Evolutionary conservation across 1,140 invertebrate genomes (phyloP).

Genomic region (Dermatophagoides farinae): DNA sequence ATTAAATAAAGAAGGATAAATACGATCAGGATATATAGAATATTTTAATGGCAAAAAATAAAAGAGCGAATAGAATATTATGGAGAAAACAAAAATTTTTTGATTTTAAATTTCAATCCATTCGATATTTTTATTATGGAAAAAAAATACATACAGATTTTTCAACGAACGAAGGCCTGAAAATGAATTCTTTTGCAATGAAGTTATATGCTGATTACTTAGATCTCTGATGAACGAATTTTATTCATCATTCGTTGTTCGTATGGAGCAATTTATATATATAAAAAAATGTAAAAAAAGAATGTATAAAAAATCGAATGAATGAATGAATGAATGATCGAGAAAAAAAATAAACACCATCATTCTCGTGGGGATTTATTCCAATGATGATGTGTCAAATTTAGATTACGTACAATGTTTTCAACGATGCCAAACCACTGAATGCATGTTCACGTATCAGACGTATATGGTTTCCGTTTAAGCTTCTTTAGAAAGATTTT

Average conservation of each 20-base stretch:
- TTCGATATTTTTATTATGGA: neutral
- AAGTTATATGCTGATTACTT: constrained; percentile 15
- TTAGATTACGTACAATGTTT: constrained; percentile 9
- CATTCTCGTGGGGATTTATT: neutral
- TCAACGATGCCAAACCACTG: constrained; percentile 7
- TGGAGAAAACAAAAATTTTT: too few relatives aligned
- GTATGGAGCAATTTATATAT: neutral
- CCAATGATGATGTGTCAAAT: neutral
- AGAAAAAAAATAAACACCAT: too few relatives aligned
- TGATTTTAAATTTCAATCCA: too few relatives aligned
- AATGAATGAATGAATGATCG: too few relatives aligned
- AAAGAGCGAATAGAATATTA: too few relatives aligned
- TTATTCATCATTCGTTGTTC: too few relatives aligned
- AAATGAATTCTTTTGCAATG: constrained; percentile 19
- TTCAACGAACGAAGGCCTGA: constrained; percentile 22
- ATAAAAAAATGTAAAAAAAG: too few relatives aligned
- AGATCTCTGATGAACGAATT: constrained; percentile 10
- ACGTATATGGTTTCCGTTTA: constrained; percentile 10
- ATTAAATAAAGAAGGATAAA: too few relatives aligned
- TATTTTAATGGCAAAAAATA: too few relatives aligned
- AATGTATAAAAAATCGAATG: too few relatives aligned
- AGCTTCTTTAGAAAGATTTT: neutral
- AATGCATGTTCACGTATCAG: constrained; percentile 9
- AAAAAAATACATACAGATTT: constrained; percentile 23
- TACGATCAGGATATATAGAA: too few relatives aligned